Evolutionary conservation across 1,140 invertebrate species (phyloP), one percentile per base, ranked within the genome.

Genomic region (Rhopalosiphum maidis): DNA sequence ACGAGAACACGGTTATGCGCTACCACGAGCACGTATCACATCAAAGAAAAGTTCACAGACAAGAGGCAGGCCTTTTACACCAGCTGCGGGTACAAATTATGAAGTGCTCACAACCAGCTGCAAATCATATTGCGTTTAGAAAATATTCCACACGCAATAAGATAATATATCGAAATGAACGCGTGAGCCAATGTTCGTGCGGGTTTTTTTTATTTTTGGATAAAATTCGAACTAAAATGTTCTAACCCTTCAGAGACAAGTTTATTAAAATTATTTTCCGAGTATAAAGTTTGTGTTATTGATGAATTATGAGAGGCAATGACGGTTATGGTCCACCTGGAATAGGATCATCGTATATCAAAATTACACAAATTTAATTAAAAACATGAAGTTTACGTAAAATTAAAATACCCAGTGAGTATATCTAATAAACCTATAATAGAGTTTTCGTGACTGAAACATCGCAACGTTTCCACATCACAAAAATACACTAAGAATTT

Each of bases 231-330:
- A 41, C 41, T 41, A 41, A 41, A 41, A 41, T 41, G 41, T 89
- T 35, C 37, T 15, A 54, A 88, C 30, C 51, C 51, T 88, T 89
- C 9, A 54, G 87, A 54, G 46, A 89, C 48, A 89, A 51, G 87
- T 89, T 89, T 22, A 51, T 37, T 54, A 89, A 89, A 37, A 54
- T 54, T 54, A 89, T 54, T 89, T 54, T 89, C 21, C 6, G 35
- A 89, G 87, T 25, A 54, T 54, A 89, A 89, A 89, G 87, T 89
- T 89, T 89, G n/a, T 37, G 22, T 54, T 89, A 89, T 89, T 89
- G 87, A 89, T 89, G 87, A 89, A 89, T 89, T 89, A 89, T 89
- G 87, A 23, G 48, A 43, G 87, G 46, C 25, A 35, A 51, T 30
- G n/a, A 35, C n/a, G 86, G 46, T 37, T 37, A 89, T 89, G 48